phyloP scores from a whole-genome alignment of 2,888 invertebrate genomes.

The Aporophyla lueneburgensis region DNA sequence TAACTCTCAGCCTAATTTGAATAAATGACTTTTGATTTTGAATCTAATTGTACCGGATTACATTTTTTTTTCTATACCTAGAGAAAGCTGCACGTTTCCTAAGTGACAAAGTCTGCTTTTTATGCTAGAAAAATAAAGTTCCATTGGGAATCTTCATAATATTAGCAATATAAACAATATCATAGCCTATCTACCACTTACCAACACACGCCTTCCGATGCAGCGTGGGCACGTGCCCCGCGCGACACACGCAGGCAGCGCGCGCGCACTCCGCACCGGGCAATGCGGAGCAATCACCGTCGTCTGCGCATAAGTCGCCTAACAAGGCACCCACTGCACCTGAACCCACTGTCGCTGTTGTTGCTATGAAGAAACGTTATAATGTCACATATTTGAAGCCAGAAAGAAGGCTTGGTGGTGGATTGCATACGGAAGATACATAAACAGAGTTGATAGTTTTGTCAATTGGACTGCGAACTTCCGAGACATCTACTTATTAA shows the following conservation, averaged over 20 bases:
- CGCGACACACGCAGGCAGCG: conserved; percentile 94
- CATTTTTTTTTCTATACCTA: too few relatives aligned
- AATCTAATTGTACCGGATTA: too few relatives aligned
- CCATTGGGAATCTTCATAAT: neutral
- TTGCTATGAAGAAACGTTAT: conserved; percentile 73
- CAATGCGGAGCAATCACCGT: conserved; percentile 90
- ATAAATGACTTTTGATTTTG: too few relatives aligned
- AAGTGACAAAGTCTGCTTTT: neutral
- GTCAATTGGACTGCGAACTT: neutral
- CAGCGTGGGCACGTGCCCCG: conserved; percentile 87
- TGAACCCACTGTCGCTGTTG: conserved; percentile 85
- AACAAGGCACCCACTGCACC: conserved; percentile 92
- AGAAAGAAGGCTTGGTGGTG: too few relatives aligned
- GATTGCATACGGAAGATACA: neutral
- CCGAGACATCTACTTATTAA: neutral
- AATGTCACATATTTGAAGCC: neutral
- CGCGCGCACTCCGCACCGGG: conserved; percentile 93
- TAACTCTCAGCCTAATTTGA: too few relatives aligned
- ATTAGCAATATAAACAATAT: neutral
- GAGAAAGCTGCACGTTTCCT: neutral
- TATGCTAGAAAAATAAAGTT: neutral
- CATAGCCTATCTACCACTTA: conserved; percentile 70
- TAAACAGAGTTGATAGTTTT: neutral
- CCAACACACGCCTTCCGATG: conserved; percentile 88
- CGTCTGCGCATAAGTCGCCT: conserved; percentile 94